Evolutionary conservation across 2,797 vertebrate genomes (phyloP), one percentile per base, ranked within the genome.

Genomic region (Lithobates pipiens): DNA sequence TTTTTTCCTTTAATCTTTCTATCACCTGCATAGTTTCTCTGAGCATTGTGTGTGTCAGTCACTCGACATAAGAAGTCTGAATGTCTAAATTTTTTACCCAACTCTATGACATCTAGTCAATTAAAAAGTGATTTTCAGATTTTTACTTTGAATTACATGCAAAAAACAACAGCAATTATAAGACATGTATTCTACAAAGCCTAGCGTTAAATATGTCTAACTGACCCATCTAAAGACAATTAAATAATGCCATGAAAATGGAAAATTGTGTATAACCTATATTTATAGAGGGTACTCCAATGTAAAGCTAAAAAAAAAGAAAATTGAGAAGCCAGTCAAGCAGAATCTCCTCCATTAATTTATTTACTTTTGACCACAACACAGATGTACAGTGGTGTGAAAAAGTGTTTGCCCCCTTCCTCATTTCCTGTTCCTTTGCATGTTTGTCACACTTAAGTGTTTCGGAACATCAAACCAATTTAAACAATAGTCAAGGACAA

Each of bases 1-100:
- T 25, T 73, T 82, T 85, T 74, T 83, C 69, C 78, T 82, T 74
- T 78, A 83, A 83, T 85, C 84, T 76, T 85, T 80, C 67, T 69
- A 85, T 85, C 77, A 9, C 57, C 57, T 67, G 50, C 29, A 46
- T 11, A 72, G 80, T 74, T 72, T 82, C 44, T 68, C 76, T 32
- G 44, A 74, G 76, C 73, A 72, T 86, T 77, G 57, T 78, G 76
- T 69, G 50, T 65, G 75, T 86, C 80, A 61, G 39, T 82, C 85
- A 86, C 70, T 86, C 57, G 67, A 72, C 67, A 7, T 29, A 39
- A 36, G 3, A 32, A 32, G 32, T 32, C 32, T 32, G 32, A 32
- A 32, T 32, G 32, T 32, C 32, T 32, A 69, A 39, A 77, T 70
- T 27, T 36, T 86, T 76, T 82, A 76, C 68, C 42, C 75, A 32